Evolutionary conservation across 2,797 vertebrate species (phyloP).

Genomic region (Ambastaia sidthimunki): DNA sequence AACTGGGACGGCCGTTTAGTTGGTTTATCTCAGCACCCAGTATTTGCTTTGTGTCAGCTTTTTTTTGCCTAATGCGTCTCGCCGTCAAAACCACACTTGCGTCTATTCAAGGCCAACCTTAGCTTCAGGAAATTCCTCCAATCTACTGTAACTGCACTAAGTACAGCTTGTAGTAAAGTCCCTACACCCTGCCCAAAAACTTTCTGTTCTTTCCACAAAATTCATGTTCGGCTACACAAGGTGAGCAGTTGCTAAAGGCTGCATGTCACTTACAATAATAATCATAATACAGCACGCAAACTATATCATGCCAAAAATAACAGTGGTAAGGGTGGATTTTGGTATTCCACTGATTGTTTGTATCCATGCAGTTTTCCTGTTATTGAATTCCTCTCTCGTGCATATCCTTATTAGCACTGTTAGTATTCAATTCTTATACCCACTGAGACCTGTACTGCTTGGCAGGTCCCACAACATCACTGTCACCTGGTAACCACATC

Average conservation of each 20-base stretch:
- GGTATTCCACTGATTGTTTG: conserved; percentile 82
- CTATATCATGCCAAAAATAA: conserved; percentile 76
- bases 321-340: conserved; percentile 77
- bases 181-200: conserved; percentile 27
- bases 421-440: conserved; percentile 69
- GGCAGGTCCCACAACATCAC: conserved; percentile 25
- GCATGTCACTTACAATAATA: neutral
- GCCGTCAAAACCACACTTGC: conserved; percentile 41
- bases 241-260: conserved; percentile 12
- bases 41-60: conserved; percentile 39
- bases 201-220: conserved; percentile 25
- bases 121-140: conserved; percentile 50
- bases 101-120: conserved; percentile 30
- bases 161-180: conserved; percentile 42
- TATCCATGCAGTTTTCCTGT: conserved; percentile 83
- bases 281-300: conserved; percentile 45
- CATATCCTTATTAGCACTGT: conserved; percentile 75
- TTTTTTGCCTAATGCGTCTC: conserved; percentile 39
- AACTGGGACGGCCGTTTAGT: conserved; percentile 34
- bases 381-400: conserved; percentile 82
- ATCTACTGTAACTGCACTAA: conserved; percentile 28
- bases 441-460: conserved; percentile 22
- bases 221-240: conserved; percentile 25
- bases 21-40: conserved; percentile 48
- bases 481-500: neutral